Conservation (phyloP, 2,113 vertebrate species). For the Oncorhynchus gorbuscha region DNA sequence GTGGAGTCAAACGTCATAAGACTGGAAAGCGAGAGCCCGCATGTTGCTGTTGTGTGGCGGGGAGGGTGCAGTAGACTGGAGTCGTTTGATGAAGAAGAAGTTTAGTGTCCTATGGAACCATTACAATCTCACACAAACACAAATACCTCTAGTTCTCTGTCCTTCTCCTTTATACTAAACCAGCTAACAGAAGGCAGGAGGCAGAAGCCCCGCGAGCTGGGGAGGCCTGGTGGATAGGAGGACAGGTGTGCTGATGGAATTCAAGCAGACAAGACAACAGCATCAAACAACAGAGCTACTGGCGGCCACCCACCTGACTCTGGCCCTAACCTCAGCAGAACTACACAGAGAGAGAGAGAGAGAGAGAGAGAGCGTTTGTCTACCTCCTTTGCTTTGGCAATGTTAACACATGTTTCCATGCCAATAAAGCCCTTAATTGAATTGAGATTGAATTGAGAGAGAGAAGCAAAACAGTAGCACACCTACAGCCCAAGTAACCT, state of each 20-base stretch:
- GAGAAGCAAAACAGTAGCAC: conserved; percentile 44
- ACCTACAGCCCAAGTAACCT: conserved; percentile 22
- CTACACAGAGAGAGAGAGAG: conserved; percentile 17
- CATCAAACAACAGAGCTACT: conserved; percentile 15
- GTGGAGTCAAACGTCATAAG: not conserved
- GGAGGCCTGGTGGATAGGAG: conserved; percentile 25
- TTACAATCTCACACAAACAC: not conserved
- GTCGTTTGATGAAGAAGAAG: conserved; percentile 4
- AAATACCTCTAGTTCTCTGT: conserved; percentile 1
- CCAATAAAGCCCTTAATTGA: no score
- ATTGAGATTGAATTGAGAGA: no score
- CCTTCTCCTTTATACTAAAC: conserved; percentile 30
- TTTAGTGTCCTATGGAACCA: not conserved
- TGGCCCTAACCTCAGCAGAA: conserved; percentile 39
- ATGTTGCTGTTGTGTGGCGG: no score
- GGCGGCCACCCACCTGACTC: not conserved
- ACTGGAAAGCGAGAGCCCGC: no score
- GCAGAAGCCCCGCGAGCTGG: conserved; percentile 1
- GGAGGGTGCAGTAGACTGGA: not conserved
- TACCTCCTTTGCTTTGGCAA: no score
- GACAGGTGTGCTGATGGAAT: conserved; percentile 35
- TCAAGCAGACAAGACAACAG: not conserved
- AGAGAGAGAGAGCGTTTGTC: no score
- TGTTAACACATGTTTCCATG: no score
- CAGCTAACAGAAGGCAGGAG: conserved; percentile 1